Conservation (phyloP, 1,140 invertebrate genomes). For the Hydropsyche tenuis region DNA sequence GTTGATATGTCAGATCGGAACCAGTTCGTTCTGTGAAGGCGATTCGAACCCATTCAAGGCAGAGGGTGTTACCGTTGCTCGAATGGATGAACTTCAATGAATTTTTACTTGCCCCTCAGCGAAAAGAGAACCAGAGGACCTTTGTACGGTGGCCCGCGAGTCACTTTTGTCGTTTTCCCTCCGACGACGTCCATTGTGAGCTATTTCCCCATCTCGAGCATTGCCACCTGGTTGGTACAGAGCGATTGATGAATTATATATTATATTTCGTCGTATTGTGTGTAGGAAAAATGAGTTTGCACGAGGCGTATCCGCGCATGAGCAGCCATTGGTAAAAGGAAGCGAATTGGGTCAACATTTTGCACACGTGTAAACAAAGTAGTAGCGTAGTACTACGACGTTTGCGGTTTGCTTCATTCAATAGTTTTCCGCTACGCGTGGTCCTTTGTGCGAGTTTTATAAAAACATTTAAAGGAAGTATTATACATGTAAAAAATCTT, state of each 20-base stretch:
- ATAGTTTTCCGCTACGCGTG: background rate
- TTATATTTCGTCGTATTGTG: background rate
- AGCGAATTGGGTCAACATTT: constrained; percentile 29
- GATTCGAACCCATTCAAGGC: background rate
- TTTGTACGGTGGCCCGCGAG: constrained; percentile 12
- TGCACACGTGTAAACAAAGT: constrained; percentile 2
- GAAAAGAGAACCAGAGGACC: background rate
- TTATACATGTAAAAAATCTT: background rate
- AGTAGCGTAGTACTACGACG: background rate
- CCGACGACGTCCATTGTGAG: constrained; percentile 23
- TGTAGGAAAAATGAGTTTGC: too few species aligned
- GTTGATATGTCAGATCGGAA: constrained; percentile 10
- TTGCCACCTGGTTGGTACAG: constrained; percentile 19
- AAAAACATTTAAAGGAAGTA: background rate
- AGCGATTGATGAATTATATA: constrained; percentile 21
- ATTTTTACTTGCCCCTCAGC: constrained; percentile 16
- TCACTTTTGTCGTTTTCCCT: constrained; percentile 8
- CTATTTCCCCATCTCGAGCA: constrained; percentile 27
- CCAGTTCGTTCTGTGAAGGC: background rate
- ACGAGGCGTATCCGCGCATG: too few species aligned
- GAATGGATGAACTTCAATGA: constrained; percentile 32
- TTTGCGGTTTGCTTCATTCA: constrained; percentile 11
- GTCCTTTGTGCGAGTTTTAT: background rate
- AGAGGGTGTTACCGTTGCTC: background rate
- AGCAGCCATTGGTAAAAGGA: background rate